phyloP scores from a whole-genome alignment of 2,797 vertebrate species.

The Onychomys torridus region DNA sequence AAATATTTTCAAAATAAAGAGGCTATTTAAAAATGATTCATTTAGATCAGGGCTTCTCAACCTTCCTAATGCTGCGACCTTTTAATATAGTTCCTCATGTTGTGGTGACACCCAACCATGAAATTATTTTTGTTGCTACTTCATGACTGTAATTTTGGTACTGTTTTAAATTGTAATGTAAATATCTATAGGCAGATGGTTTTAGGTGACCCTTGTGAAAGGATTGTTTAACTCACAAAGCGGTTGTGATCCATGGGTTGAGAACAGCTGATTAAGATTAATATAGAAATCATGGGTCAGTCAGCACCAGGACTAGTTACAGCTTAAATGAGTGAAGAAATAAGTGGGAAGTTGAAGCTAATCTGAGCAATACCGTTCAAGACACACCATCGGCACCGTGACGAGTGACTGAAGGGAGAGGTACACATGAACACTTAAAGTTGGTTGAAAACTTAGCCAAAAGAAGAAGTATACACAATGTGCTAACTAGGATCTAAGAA shows the following conservation, averaged over 20 bases:
- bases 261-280: not conserved
- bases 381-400: constrained; percentile 86
- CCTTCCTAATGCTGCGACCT: too few relatives aligned
- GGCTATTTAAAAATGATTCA: not conserved
- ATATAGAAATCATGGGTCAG: constrained; percentile 88
- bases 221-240: too few relatives aligned
- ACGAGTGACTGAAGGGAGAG: constrained; percentile 85
- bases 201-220: too few relatives aligned
- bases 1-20: not conserved
- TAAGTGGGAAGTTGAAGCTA: constrained; percentile 84
- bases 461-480: constrained; percentile 78
- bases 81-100: too few relatives aligned
- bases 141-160: too few relatives aligned
- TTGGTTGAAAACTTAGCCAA: constrained; percentile 85
- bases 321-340: constrained; percentile 87
- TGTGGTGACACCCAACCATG: too few relatives aligned
- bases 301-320: constrained; percentile 87
- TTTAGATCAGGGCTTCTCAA: not conserved
- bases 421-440: constrained; percentile 88
- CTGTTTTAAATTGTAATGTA: too few relatives aligned
- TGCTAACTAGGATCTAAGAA: constrained; percentile 84
- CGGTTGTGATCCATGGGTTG: too few relatives aligned
- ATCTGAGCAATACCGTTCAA: constrained; percentile 87
- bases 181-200: too few relatives aligned
- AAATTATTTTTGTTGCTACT: too few relatives aligned